Percentiles rank a stretch among this genome's conserved stretches.
phyloP scores from a whole-genome alignment of 2,888 invertebrate genomes.

The Venusia cambrica region DNA sequence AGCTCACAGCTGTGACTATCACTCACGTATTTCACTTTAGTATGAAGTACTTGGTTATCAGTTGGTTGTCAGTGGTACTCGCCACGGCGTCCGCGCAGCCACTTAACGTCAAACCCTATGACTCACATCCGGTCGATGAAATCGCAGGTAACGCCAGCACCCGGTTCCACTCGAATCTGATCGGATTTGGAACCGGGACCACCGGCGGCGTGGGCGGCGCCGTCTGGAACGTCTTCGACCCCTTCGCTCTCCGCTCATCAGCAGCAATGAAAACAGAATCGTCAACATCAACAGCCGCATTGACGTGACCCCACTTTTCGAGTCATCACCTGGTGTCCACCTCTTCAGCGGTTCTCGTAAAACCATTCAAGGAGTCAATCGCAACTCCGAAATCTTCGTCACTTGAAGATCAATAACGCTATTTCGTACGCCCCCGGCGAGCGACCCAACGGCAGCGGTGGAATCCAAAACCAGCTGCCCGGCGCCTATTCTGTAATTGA shows the following conservation, averaged over 20 bases:
- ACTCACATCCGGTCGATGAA: too few relatives aligned
- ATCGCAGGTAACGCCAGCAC: background rate
- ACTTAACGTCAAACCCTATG: too few relatives aligned
- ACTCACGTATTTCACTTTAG: too few relatives aligned
- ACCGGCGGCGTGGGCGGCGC: conserved; percentile 18
- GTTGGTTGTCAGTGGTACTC: too few relatives aligned
- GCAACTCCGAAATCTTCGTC: conserved; percentile 16
- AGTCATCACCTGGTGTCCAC: conserved; percentile 15
- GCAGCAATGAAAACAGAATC: conserved; percentile 6
- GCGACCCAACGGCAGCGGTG: conserved; percentile 22
- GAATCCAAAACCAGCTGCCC: conserved; percentile 13
- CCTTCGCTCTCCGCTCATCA: conserved; percentile 19
- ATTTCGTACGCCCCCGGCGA: conserved; percentile 22
- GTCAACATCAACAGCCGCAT: conserved; percentile 21
- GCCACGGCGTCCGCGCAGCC: too few relatives aligned
- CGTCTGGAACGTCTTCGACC: conserved; percentile 23
- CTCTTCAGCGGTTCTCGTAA: conserved; percentile 11
- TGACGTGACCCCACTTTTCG: conserved; percentile 16
- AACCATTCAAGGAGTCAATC: conserved; percentile 14
- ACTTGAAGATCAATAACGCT: conserved; percentile 20
- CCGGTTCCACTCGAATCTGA: background rate
- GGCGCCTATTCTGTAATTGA: conserved; percentile 20
- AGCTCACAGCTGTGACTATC: too few relatives aligned
- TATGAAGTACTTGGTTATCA: too few relatives aligned
- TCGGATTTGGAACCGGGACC: conserved; percentile 7